Evolutionary conservation across 2,113 vertebrate species (phyloP).

Genomic region (Peromyscus leucopus): DNA sequence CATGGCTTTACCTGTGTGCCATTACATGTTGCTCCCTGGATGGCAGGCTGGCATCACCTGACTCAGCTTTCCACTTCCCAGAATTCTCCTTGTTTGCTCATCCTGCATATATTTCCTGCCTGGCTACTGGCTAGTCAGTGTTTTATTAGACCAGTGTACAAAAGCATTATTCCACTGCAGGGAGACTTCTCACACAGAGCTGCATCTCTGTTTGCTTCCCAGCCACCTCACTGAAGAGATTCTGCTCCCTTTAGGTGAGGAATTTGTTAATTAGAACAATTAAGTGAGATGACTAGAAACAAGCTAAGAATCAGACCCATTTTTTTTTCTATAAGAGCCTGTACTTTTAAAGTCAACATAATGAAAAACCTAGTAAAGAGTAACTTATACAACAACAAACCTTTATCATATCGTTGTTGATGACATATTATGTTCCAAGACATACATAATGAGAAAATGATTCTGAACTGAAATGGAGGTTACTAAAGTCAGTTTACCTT

Average conservation of each 20-base stretch:
- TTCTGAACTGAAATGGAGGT: neutral
- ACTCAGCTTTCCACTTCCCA: too few species aligned
- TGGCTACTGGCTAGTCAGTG: too few species aligned
- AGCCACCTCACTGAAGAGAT: neutral
- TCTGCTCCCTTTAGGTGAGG: neutral
- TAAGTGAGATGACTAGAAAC: neutral
- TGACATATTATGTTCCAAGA: neutral
- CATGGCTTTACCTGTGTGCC: too few species aligned
- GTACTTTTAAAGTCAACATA: neutral
- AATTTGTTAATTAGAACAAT: neutral
- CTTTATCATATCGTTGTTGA: neutral
- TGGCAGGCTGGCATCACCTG: too few species aligned
- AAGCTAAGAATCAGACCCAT: neutral
- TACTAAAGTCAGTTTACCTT: neutral
- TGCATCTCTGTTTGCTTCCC: neutral
- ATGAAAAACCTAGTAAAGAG: neutral
- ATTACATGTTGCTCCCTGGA: too few species aligned
- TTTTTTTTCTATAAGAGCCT: neutral
- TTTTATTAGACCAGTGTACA: too few species aligned
- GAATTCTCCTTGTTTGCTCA: too few species aligned
- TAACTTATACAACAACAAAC: neutral
- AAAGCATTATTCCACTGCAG: too few species aligned
- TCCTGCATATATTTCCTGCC: too few species aligned
- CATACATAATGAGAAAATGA: neutral
- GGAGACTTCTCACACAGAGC: neutral